These are phyloP conservation scores for Brachionus sp. DNA, from an alignment of 1,140 invertebrate species.

Conservation along the genomic window DNA sequence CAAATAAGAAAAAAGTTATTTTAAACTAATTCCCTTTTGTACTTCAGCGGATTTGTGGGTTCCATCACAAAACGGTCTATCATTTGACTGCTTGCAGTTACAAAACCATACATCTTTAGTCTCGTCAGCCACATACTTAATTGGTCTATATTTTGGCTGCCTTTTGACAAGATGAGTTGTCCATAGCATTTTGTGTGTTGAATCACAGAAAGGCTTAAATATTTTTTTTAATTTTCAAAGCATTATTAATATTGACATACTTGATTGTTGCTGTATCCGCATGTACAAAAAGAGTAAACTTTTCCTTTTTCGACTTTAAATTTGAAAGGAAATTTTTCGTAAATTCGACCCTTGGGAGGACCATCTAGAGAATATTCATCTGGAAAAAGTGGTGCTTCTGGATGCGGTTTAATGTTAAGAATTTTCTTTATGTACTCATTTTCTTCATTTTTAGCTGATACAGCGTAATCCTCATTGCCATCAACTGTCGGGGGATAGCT, in stretches of 20 bases:
- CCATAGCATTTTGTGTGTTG: constrained; percentile 72
- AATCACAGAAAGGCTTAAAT: constrained; percentile 85
- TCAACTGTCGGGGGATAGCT: constrained; percentile 2
- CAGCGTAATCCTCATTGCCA: constrained; percentile 20
- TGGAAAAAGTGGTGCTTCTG: constrained; percentile 50
- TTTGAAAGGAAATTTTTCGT: constrained; percentile 82
- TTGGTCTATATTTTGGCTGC: constrained; percentile 63
- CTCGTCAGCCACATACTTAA: constrained; percentile 77
- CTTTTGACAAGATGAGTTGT: constrained; percentile 62
- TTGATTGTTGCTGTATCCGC: constrained; percentile 81
- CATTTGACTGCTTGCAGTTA: constrained; percentile 92
- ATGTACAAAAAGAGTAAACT: constrained; percentile 87
- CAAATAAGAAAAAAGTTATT: constrained; percentile 5
- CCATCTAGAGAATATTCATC: constrained; percentile 49
- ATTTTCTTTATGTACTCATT: constrained; percentile 39
- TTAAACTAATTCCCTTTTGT: constrained; percentile 56
- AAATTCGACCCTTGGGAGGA: constrained; percentile 52
- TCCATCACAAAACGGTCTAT: constrained; percentile 95
- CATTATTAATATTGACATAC: constrained; percentile 53
- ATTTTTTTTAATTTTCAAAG: constrained; percentile 44
- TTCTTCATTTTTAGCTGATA: constrained; percentile 44
- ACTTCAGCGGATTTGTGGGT: constrained; percentile 75
- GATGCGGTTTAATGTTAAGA: constrained; percentile 47
- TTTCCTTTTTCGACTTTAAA: constrained; percentile 71
- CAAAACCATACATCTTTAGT: constrained; percentile 94